Evolutionary conservation across 2,888 invertebrate genomes (phyloP).

Genomic region (Philereme transversata): DNA sequence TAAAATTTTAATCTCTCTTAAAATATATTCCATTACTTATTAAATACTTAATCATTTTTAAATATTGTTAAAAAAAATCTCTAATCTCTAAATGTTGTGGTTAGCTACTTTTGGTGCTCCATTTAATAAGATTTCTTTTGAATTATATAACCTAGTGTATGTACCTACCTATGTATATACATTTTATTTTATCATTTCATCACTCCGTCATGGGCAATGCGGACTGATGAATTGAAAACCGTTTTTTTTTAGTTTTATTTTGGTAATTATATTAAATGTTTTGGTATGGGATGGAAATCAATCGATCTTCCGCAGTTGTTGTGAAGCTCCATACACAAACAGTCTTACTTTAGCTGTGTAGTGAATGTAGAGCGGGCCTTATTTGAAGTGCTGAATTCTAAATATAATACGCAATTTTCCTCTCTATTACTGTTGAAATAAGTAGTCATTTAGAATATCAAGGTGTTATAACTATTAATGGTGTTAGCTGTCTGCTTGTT

Average conservation of each 20-base stretch:
- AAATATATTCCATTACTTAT: too few species aligned
- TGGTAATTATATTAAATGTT: conserved; percentile 18
- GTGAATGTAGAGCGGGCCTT: conserved; percentile 13
- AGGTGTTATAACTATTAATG: conserved; percentile 13
- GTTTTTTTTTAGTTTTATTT: conserved; percentile 10
- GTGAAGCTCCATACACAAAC: conserved; percentile 47
- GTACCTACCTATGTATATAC: too few species aligned
- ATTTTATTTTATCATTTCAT: too few species aligned
- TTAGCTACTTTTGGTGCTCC: conserved; percentile 40
- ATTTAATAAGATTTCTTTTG: conserved; percentile 29
- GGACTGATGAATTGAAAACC: conserved; percentile 73
- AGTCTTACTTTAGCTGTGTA: conserved; percentile 28
- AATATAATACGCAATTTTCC: conserved; percentile 6
- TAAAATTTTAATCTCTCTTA: too few species aligned
- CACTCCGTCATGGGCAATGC: conserved; percentile 81
- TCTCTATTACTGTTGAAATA: conserved; percentile 1
- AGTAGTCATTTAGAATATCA: conserved; percentile 11
- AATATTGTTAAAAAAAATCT: conserved; percentile 7
- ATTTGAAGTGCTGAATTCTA: conserved; percentile 8
- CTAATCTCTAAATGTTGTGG: conserved; percentile 63
- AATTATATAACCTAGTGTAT: too few species aligned
- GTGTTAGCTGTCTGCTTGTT: conserved; percentile 30
- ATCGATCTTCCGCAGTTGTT: conserved; percentile 45
- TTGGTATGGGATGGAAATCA: conserved; percentile 31
- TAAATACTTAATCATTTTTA: too few species aligned